Percentiles rank a stretch among this genome's conserved stretches.
Evolutionary conservation across 2,888 invertebrate genomes (phyloP).

Genomic region (Watsonalla binaria): DNA sequence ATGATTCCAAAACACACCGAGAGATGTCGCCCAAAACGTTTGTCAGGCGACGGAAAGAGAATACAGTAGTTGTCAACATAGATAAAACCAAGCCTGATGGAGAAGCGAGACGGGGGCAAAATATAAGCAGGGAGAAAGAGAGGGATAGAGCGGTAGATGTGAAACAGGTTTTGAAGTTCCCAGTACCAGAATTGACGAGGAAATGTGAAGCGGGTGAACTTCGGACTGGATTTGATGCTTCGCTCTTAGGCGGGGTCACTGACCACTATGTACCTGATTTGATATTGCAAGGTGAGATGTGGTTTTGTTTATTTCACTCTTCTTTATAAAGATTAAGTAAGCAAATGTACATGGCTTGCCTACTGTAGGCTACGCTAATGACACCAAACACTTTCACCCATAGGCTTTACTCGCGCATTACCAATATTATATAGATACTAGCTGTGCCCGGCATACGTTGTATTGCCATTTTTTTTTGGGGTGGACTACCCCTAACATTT

Average conservation of each 20-base stretch:
- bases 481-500: too few relatives aligned
- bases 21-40: constrained; percentile 63
- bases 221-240: constrained; percentile 75
- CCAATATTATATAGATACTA: too few relatives aligned
- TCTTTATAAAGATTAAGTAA: too few relatives aligned
- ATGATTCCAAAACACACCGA: constrained; percentile 23
- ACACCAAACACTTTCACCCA: too few relatives aligned
- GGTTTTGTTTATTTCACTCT: background rate
- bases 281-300: constrained; percentile 82
- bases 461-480: too few relatives aligned
- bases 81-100: constrained; percentile 11
- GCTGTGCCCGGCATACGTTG: too few relatives aligned
- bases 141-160: constrained; percentile 39
- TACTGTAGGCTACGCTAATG: too few relatives aligned
- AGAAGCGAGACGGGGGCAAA: constrained; percentile 22
- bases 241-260: constrained; percentile 80
- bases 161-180: constrained; percentile 75
- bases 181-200: constrained; percentile 61
- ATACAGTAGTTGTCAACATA: constrained; percentile 65
- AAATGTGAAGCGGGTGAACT: constrained; percentile 8
- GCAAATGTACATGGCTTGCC: too few relatives aligned
- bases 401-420: too few relatives aligned
- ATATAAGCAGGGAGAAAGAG: constrained; percentile 19
- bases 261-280: constrained; percentile 86
- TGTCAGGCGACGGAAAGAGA: constrained; percentile 57